Conservation (phyloP, 2,797 vertebrate species). For the Triplophysa yarkandensis region DNA sequence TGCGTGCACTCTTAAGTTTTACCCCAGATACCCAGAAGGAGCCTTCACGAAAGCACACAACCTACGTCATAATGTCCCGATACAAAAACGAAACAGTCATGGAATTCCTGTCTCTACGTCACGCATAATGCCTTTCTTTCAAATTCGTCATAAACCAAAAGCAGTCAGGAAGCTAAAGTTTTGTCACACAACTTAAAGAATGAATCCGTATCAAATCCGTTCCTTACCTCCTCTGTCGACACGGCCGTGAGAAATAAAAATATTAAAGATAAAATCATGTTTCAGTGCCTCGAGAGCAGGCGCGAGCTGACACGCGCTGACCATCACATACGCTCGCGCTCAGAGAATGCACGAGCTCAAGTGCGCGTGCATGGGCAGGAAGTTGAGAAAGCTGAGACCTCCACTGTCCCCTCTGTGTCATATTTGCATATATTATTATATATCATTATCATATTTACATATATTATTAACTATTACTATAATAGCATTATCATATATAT, state of each 20-base stretch:
- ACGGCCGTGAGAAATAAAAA: not conserved
- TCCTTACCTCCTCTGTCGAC: conserved; percentile 44
- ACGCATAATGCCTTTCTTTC: not conserved
- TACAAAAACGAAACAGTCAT: not conserved
- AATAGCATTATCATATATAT: too few relatives aligned
- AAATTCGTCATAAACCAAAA: not conserved
- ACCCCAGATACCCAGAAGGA: too few relatives aligned
- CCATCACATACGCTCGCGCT: not conserved
- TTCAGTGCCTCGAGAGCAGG: not conserved
- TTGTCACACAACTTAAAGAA: conserved; percentile 10
- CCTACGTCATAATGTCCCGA: not conserved
- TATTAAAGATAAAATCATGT: conserved; percentile 19
- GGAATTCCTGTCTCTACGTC: not conserved
- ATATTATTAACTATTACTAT: too few relatives aligned
- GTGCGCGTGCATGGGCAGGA: conserved; percentile 3
- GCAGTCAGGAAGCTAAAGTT: too few relatives aligned
- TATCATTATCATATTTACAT: too few relatives aligned
- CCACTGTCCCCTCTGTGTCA: too few relatives aligned
- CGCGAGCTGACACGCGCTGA: conserved; percentile 6
- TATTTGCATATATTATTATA: too few relatives aligned
- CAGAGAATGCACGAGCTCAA: conserved; percentile 8
- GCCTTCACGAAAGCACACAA: too few relatives aligned
- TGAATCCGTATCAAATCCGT: conserved; percentile 41
- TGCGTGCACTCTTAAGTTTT: too few relatives aligned
- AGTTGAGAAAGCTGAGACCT: not conserved